These are phyloP conservation scores for Lasioglossum morio DNA, from an alignment of 2,888 invertebrate genomes.

Conservation along the genomic window DNA sequence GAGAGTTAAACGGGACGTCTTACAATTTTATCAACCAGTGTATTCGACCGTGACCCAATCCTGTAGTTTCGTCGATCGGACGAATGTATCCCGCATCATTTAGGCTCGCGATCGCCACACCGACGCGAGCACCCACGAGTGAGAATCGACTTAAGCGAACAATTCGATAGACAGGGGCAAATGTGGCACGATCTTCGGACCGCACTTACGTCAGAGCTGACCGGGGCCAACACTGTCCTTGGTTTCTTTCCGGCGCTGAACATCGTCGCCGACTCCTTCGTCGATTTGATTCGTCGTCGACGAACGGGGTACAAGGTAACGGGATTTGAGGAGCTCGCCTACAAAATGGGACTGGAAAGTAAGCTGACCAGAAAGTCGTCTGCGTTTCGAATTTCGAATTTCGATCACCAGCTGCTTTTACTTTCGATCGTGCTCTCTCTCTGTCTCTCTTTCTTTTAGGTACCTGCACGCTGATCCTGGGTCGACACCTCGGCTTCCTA, in stretches of 20 bases:
- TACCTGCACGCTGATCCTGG: constrained; percentile 92
- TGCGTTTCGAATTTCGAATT: background rate
- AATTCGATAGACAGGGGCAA: constrained; percentile 88
- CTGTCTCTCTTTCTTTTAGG: constrained; percentile 83
- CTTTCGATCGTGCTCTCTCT: background rate
- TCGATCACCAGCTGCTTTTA: background rate
- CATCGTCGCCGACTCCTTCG: constrained; percentile 91
- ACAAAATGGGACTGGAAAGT: constrained; percentile 93
- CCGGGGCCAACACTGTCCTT: constrained; percentile 91
- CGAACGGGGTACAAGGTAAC: constrained; percentile 82
- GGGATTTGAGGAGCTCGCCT: constrained; percentile 90
- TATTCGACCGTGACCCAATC: background rate
- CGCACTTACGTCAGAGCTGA: constrained; percentile 90
- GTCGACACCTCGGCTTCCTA: constrained; percentile 91
- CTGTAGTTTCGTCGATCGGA: background rate
- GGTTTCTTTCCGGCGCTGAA: constrained; percentile 91
- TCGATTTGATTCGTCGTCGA: constrained; percentile 87
- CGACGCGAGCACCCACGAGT: background rate
- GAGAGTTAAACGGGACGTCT: background rate
- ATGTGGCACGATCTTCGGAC: constrained; percentile 91
- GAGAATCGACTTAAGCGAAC: background rate
- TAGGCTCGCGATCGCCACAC: background rate
- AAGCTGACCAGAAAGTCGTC: constrained; percentile 77
- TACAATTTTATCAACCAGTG: background rate
- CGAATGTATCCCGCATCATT: background rate